Evolutionary conservation across 2,888 invertebrate species (phyloP).

Genomic region (Epistrophella euchroma): DNA sequence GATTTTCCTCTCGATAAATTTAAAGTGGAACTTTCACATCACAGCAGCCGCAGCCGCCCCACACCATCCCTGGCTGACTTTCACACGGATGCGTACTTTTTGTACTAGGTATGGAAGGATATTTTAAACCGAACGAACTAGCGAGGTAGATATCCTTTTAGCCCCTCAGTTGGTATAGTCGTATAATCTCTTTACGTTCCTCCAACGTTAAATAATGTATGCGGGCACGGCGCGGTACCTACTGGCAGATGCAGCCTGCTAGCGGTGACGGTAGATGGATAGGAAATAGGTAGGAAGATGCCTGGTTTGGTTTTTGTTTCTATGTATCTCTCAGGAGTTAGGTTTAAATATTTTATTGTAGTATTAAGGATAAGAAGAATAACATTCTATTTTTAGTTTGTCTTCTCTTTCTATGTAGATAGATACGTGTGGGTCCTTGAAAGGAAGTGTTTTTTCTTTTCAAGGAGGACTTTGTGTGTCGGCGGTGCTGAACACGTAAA

Average conservation of each 20-base stretch:
- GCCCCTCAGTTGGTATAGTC: slow-evolving; percentile 51
- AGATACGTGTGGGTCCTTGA: slow-evolving; percentile 28
- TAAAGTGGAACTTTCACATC: slow-evolving; percentile 65
- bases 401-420: slow-evolving; percentile 33
- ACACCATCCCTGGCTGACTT: slow-evolving; percentile 1
- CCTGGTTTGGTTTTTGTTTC: slow-evolving; percentile 70
- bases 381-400: slow-evolving; percentile 52
- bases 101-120: slow-evolving; percentile 18
- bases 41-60: neutral
- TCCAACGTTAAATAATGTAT: slow-evolving; percentile 62
- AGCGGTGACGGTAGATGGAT: slow-evolving; percentile 11
- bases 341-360: slow-evolving; percentile 71
- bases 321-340: slow-evolving; percentile 52
- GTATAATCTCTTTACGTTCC: slow-evolving; percentile 70
- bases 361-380: slow-evolving; percentile 71
- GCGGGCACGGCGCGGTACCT: slow-evolving; percentile 1
- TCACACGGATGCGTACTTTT: slow-evolving; percentile 49
- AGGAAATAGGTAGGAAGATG: slow-evolving; percentile 23
- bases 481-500: slow-evolving; percentile 28
- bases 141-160: slow-evolving; percentile 42
- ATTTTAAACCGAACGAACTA: slow-evolving; percentile 34
- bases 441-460: slow-evolving; percentile 26
- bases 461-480: slow-evolving; percentile 22
- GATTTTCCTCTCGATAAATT: slow-evolving; percentile 75
- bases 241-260: too few species aligned